Conservation (phyloP, 1,140 invertebrate species). For the Doryteuthis pealeii region DNA sequence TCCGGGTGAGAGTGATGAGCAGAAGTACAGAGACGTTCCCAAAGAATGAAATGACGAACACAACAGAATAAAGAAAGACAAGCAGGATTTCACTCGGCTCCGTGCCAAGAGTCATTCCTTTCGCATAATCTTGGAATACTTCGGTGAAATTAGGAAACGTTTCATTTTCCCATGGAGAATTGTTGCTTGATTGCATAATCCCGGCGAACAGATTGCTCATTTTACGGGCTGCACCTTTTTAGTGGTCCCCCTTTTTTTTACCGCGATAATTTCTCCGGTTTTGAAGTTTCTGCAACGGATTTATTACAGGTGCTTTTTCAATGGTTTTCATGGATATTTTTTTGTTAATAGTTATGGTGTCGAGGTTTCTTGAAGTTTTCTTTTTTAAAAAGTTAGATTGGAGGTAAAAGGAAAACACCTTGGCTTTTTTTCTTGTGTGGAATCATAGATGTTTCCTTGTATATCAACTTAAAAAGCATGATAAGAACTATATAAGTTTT, state of each 20-base stretch:
- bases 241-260: neutral
- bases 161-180: neutral
- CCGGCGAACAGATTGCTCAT: neutral
- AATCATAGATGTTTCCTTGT: too few relatives aligned
- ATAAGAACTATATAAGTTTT: too few relatives aligned
- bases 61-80: conserved; percentile 25
- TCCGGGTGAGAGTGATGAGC: conserved; percentile 26
- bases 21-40: conserved; percentile 33
- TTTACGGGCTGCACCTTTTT: neutral
- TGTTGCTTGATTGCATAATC: neutral
- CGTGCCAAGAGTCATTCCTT: neutral
- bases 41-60: conserved; percentile 31
- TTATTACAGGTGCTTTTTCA: too few relatives aligned
- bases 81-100: conserved; percentile 6
- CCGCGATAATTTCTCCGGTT: neutral
- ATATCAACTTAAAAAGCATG: too few relatives aligned
- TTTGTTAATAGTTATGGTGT: too few relatives aligned
- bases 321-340: too few relatives aligned
- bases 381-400: too few relatives aligned
- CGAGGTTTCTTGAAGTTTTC: too few relatives aligned
- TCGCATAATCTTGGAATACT: neutral
- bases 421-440: too few relatives aligned
- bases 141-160: neutral
- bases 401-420: too few relatives aligned
- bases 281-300: neutral